These are phyloP conservation scores for Anomalospiza imberbis DNA, from an alignment of 2,797 vertebrate genomes.

Conservation along the genomic window DNA sequence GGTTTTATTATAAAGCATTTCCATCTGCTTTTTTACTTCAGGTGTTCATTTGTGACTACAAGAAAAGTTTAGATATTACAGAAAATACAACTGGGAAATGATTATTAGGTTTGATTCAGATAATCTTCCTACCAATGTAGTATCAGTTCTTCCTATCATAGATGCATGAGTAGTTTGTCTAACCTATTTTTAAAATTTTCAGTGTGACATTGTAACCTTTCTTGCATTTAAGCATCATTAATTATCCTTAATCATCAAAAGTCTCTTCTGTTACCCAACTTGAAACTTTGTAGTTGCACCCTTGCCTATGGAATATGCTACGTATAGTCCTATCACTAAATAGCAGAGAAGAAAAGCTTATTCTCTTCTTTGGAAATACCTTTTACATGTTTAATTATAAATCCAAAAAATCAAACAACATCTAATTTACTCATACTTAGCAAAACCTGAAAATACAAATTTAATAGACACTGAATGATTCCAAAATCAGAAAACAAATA, in stretches of 20 bases:
- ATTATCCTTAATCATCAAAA: not conserved
- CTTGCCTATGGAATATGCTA: not conserved
- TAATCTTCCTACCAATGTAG: not conserved
- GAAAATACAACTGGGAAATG: not conserved
- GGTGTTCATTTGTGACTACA: not conserved
- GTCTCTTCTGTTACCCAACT: not conserved
- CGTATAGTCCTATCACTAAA: not conserved
- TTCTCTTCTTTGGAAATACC: not conserved
- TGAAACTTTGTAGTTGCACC: not conserved
- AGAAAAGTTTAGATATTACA: not conserved
- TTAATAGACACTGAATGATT: not conserved
- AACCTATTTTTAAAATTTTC: not conserved
- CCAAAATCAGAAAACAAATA: not conserved
- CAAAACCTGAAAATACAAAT: not conserved
- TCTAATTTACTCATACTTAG: not conserved
- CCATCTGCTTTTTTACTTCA: not conserved
- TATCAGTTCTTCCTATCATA: not conserved
- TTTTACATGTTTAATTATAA: not conserved
- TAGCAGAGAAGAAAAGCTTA: not conserved
- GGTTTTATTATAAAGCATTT: not conserved
- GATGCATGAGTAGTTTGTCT: not conserved
- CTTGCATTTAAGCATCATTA: not conserved
- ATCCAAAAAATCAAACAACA: not conserved
- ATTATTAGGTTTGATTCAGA: not conserved
- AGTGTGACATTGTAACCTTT: not conserved